phyloP scores from a whole-genome alignment of 2,113 vertebrate genomes.

The Antennarius striatus region DNA sequence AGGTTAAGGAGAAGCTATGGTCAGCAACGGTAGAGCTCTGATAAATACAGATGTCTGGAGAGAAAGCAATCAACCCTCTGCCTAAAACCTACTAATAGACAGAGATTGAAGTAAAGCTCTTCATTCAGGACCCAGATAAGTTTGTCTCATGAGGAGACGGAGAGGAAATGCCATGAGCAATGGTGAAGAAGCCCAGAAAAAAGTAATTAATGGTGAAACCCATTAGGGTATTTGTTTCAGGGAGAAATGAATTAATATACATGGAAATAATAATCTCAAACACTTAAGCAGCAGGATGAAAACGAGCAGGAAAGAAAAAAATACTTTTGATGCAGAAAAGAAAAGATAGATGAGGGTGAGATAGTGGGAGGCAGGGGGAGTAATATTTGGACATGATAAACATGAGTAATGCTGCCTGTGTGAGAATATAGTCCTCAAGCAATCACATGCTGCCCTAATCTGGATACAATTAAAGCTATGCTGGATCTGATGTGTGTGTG shows the following conservation, averaged over 20 bases:
- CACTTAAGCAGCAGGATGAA: conserved; percentile 56
- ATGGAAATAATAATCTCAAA: conserved; percentile 66
- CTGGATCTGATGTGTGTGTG: conserved; percentile 7
- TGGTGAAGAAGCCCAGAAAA: conserved; percentile 7
- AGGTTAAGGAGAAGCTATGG: no score
- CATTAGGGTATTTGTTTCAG: conserved; percentile 71
- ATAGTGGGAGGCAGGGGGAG: conserved; percentile 6
- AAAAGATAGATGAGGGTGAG: conserved; percentile 33
- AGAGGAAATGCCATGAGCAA: conserved; percentile 31
- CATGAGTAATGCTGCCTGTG: conserved; percentile 6
- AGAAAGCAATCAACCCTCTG: conserved; percentile 9
- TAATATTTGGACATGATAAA: conserved; percentile 53
- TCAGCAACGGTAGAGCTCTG: no score
- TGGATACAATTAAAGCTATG: conserved; percentile 34
- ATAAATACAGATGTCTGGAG: background rate
- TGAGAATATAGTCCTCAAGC: conserved; percentile 37
- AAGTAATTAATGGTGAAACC: conserved; percentile 25
- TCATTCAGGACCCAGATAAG: no score
- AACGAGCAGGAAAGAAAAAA: conserved; percentile 43
- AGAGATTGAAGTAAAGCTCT: no score
- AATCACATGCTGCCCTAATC: conserved; percentile 31
- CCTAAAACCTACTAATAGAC: conserved; percentile 36
- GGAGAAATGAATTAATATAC: conserved; percentile 69
- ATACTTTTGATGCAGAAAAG: conserved; percentile 44
- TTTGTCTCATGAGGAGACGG: no score